Base-by-base conservation (phyloP, 2,888 invertebrate species). In the Dryocosmus kuriphilus region DNA sequence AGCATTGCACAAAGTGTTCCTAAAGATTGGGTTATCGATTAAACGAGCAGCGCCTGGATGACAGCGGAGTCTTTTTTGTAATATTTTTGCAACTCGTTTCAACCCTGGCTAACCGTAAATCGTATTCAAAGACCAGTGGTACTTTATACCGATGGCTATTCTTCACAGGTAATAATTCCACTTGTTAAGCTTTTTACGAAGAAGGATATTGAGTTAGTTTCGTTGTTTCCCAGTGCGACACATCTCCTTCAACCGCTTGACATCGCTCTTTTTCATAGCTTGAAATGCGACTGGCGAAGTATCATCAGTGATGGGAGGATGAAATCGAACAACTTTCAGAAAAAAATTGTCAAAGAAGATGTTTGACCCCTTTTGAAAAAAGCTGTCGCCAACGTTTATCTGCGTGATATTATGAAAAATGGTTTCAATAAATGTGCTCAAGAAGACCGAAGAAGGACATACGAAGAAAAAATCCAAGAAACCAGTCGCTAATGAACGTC, bases 121-220 rank as follows among this genome's bases (percentile, higher is more conserved):
- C 80, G 87, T 41, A 88, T 91, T 61, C 51, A 83, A 74, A 83
- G 87, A 46, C 92, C 87, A 62, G 86, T 92, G 55, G 84, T 92
- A 74, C 78, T 92, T n/a, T 92, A 89, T 78, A 79, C 92, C 30
- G 92, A 92, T 84, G 90, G 89, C 5, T 90, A 91, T 80, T 80
- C 85, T 11, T 91, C 90, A 14, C 90, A 92, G 81, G n/a, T 51
- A 1, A 51, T n/a, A 1, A 0, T 51, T 1, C 7, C 19, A n/a
- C 19, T 51, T n/a, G n/a, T n/a, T 1, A 0, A n/a, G n/a, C n/a
- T n/a, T 51, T 51, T 7, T 51, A 1, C 5, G 27, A 14, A n/a
- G 11, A 8, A 14, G 1, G 24, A 27, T 9, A 74, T 74, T 16
- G 41, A 74, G n/a, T 55, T 57, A 14, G 55, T 74, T 9, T 46